Base-by-base conservation (phyloP, 2,797 vertebrate genomes). In the Hipposideros larvatus region DNA sequence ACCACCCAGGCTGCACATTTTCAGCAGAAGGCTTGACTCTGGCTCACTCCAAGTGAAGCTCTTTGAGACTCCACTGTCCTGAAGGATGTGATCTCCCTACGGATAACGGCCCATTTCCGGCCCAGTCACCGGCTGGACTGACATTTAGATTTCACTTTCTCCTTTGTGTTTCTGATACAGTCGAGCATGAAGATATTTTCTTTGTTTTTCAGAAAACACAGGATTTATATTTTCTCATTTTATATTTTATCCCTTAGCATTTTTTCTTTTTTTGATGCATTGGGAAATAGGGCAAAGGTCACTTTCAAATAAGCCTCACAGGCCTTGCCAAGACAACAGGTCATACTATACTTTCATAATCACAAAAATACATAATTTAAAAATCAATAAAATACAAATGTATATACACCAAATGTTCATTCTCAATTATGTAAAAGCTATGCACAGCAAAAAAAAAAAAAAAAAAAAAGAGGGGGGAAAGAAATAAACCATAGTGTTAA, bases 361-460 rank as follows among this genome's bases (percentile, higher is more conserved):
- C 10, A 77, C 34, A 86, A 95, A 79, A 79, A 94, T 31, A 37
- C 57, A 46, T 59, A 65, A 63, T 63, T 96, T 92, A 41, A 90
- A 95, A 90, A 57, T 63, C 10, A 88, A 90, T 55, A 73, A 2
- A 95, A 55, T 87, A 31, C 13, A 95, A 74, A 87, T 73, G 16
- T 70, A 31, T 87, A 28, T 11, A 66, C 13, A 55, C 26, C 66
- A 65, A 55, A 57, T 70, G 11, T 73, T 75, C 41, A 75, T 82
- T 73, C 34, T 77, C 4, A 74, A 21, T 80, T 87, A 68, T 19
- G 1, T 73, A 31, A 87, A 93, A 89, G 11, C 31, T 87, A 74
- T 48, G 7, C 10, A 74, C 4, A 87, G 43, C 1, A 57, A 15
- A 87, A 71, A 93, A 65, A 71, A 24, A 3, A 66, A 16, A 18